Conservation (phyloP, 1,140 invertebrate genomes). For the Psix sp. region DNA sequence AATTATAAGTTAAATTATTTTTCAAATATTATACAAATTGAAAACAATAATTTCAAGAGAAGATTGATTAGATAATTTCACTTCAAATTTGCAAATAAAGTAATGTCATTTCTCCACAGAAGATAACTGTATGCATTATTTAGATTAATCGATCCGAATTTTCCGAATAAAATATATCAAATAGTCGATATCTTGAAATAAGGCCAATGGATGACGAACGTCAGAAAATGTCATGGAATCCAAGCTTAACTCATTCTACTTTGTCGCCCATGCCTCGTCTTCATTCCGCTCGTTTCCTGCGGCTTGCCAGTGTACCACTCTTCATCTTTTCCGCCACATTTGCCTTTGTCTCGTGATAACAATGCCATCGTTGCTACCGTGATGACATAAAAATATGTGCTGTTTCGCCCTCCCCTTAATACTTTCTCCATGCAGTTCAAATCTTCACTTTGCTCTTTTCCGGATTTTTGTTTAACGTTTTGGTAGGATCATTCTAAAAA, state of each 20-base stretch:
- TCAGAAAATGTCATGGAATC: constrained; percentile 58
- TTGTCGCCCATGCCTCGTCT: constrained; percentile 51
- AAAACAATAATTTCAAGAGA: no score
- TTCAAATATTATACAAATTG: no score
- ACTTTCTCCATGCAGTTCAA: constrained; percentile 21
- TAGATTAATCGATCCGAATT: no score
- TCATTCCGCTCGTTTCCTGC: constrained; percentile 36
- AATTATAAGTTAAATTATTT: no score
- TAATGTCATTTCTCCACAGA: no score
- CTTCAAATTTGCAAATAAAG: no score
- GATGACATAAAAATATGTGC: constrained; percentile 77
- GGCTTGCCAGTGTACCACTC: constrained; percentile 52
- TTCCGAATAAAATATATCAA: constrained; percentile 31
- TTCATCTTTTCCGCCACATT: constrained; percentile 76
- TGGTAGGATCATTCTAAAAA: no score
- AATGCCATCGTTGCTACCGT: constrained; percentile 72
- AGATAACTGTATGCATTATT: no score
- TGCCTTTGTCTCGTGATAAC: constrained; percentile 77
- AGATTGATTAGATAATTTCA: no score
- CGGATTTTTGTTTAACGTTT: background rate
- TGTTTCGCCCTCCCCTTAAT: constrained; percentile 56
- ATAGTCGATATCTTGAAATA: constrained; percentile 40
- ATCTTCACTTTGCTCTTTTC: constrained; percentile 24
- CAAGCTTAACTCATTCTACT: constrained; percentile 70
- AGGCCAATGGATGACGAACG: constrained; percentile 18